Evolutionary conservation across 2,888 invertebrate species (phyloP).

Genomic region (Cinara cedri): DNA sequence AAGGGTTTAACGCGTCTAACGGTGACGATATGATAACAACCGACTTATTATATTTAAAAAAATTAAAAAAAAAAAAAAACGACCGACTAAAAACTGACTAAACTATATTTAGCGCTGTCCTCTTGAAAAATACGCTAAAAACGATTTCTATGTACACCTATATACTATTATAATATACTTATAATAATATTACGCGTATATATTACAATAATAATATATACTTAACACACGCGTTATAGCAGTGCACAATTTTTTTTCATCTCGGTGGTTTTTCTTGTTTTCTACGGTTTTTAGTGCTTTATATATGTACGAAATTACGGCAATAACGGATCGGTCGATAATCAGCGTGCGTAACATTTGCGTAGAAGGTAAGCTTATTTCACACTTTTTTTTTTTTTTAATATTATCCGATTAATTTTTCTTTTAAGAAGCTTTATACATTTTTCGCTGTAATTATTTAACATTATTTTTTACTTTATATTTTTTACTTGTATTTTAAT

Average conservation of each 20-base stretch:
- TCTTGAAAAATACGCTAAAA: background rate
- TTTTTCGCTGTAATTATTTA: background rate
- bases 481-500: too few relatives aligned
- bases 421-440: background rate
- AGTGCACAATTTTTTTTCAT: conserved; percentile 39
- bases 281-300: conserved; percentile 56
- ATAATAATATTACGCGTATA: too few relatives aligned
- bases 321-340: conserved; percentile 48
- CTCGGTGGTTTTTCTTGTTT: conserved; percentile 55
- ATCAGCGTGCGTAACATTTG: conserved; percentile 40
- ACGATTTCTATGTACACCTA: background rate
- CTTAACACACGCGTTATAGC: conserved; percentile 44
- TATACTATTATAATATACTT: too few relatives aligned
- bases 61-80: too few relatives aligned
- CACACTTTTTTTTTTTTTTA: conserved; percentile 17
- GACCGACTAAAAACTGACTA: conserved; percentile 37
- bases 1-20: too few relatives aligned
- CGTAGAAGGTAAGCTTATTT: conserved; percentile 52
- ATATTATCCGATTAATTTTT: background rate
- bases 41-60: too few relatives aligned
- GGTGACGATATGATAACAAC: too few relatives aligned
- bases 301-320: conserved; percentile 31
- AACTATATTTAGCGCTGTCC: background rate
- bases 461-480: background rate
- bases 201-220: background rate